These are phyloP conservation scores for Oithona nana DNA, from an alignment of 2,888 invertebrate species.

Conservation along the genomic window DNA sequence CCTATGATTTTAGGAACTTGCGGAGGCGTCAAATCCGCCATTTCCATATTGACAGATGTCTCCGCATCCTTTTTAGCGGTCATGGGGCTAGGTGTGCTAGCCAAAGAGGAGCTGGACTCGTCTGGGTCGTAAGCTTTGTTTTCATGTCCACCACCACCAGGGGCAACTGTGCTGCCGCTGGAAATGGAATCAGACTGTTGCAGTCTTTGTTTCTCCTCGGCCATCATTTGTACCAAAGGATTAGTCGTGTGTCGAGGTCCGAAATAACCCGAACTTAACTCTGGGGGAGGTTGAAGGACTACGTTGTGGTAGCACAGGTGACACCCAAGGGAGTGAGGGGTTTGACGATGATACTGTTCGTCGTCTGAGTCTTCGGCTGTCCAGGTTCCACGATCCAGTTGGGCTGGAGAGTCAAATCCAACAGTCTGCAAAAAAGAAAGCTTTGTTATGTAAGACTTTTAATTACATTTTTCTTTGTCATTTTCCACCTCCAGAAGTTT, in stretches of 20 bases:
- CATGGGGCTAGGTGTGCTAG: not conserved
- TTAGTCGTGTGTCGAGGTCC: not conserved
- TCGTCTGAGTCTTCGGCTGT: not conserved
- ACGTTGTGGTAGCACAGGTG: not conserved
- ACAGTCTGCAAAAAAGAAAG: not conserved
- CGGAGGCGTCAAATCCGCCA: constrained; percentile 48
- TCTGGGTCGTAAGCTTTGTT: not conserved
- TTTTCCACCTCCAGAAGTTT: no score
- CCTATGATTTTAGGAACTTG: constrained; percentile 28
- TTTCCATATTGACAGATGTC: constrained; percentile 59
- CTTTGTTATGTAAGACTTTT: no score
- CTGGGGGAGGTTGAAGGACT: not conserved
- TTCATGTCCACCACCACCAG: not conserved
- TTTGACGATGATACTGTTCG: not conserved
- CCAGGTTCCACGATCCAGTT: not conserved
- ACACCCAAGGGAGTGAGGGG: not conserved
- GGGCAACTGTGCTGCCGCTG: not conserved
- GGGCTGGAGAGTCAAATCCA: not conserved
- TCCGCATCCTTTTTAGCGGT: not conserved
- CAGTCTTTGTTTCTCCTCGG: not conserved
- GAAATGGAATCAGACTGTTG: not conserved
- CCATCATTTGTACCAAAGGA: not conserved
- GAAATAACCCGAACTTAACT: not conserved
- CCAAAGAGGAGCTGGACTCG: not conserved
- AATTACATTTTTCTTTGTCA: no score